These are phyloP conservation scores for Caenorhabditis doughertyi DNA, from an alignment of 2,888 invertebrate genomes.

Conservation along the genomic window DNA sequence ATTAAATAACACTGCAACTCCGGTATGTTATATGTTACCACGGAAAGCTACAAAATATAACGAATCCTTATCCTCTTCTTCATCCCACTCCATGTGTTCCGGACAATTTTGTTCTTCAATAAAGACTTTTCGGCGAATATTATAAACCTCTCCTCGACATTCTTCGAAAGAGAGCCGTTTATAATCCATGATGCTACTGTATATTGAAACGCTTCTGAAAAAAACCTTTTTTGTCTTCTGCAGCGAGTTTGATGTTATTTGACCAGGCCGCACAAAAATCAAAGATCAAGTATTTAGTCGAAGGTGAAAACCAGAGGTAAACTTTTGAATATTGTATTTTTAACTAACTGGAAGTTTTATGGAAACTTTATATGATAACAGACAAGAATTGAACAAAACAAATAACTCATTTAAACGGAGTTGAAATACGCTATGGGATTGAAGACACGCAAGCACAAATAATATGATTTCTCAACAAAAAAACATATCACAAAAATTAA, in stretches of 20 bases:
- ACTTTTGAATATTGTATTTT: too few relatives aligned
- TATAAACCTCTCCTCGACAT: conserved; percentile 32
- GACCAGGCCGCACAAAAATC: not conserved
- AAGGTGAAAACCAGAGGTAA: not conserved
- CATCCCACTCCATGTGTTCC: conserved; percentile 64
- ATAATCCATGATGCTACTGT: conserved; percentile 41
- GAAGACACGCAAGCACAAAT: conserved; percentile 21
- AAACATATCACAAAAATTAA: conserved; percentile 43
- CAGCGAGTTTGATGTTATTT: too few relatives aligned
- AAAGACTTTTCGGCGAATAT: conserved; percentile 60
- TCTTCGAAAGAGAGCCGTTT: conserved; percentile 46
- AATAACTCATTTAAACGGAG: conserved; percentile 18
- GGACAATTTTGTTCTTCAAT: conserved; percentile 69
- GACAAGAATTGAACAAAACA: conserved; percentile 8
- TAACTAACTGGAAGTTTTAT: too few relatives aligned
- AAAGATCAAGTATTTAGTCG: conserved; percentile 16
- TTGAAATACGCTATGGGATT: conserved; percentile 17
- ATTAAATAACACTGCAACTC: not conserved
- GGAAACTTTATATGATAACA: too few relatives aligned
- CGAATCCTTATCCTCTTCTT: conserved; percentile 55
- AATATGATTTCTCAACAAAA: conserved; percentile 22
- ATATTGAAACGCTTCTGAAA: too few relatives aligned
- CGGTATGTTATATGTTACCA: conserved; percentile 29
- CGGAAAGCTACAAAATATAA: conserved; percentile 54
- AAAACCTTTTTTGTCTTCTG: too few relatives aligned